Conservation (phyloP, 2,113 vertebrate species). For the Hemiscyllium ocellatum region DNA sequence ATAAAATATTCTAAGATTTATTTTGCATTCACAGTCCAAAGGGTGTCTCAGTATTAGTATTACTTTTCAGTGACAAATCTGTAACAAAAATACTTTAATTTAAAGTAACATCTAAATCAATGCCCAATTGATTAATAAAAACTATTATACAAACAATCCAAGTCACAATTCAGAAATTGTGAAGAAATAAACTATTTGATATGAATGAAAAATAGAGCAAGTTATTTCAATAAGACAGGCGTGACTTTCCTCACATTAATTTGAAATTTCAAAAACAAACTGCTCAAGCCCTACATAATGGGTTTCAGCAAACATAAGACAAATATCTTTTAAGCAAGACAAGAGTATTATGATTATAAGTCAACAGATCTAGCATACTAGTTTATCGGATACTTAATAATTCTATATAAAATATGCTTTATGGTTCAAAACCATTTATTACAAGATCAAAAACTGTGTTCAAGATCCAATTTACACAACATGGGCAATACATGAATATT, state of each 20-base stretch:
- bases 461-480: not conserved
- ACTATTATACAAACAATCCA: not conserved
- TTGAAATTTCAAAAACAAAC: not conserved
- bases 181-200: not conserved
- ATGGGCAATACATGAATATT: not conserved
- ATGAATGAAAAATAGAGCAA: not conserved
- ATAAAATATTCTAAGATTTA: too few relatives aligned
- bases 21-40: not conserved
- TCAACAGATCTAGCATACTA: not conserved
- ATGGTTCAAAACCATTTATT: not conserved
- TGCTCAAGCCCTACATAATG: not conserved
- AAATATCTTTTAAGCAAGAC: not conserved
- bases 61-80: not conserved
- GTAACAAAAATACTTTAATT: not conserved
- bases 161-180: not conserved
- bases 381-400: not conserved
- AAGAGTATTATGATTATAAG: not conserved
- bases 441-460: slow-evolving; percentile 47
- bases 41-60: not conserved
- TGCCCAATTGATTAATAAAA: not conserved
- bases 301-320: not conserved
- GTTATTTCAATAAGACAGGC: not conserved
- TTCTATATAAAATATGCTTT: not conserved
- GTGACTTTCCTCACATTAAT: not conserved
- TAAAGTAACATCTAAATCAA: not conserved